phyloP scores from a whole-genome alignment of 2,797 vertebrate species.

The Lithobates sylvaticus region DNA sequence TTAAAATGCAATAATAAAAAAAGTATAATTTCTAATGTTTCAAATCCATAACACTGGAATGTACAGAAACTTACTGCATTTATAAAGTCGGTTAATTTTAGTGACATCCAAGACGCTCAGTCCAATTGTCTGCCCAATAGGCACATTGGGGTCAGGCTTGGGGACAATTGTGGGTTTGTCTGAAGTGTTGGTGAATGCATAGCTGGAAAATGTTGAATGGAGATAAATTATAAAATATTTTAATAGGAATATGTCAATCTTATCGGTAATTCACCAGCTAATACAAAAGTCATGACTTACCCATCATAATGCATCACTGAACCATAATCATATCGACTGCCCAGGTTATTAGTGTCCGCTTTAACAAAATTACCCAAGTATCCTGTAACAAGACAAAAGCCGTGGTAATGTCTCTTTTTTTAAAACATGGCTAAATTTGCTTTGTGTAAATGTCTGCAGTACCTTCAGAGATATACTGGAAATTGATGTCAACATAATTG shows the following conservation, averaged over 20 bases:
- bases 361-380: constrained; percentile 75
- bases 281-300: constrained; percentile 67
- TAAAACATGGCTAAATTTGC: no score
- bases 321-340: constrained; percentile 79
- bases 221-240: no score
- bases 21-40: no score
- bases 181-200: constrained; percentile 80
- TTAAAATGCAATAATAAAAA: no score
- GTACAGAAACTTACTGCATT: constrained; percentile 75
- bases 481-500: constrained; percentile 77
- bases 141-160: constrained; percentile 81
- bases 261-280: no score
- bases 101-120: constrained; percentile 83
- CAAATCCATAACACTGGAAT: neutral
- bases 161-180: constrained; percentile 85
- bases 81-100: constrained; percentile 87
- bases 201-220: neutral
- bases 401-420: no score
- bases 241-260: no score
- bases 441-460: no score
- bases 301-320: constrained; percentile 85
- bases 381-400: constrained; percentile 49
- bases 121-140: constrained; percentile 85
- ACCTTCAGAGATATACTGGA: constrained; percentile 81
- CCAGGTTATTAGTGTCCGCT: constrained; percentile 75